Evolutionary conservation across 2,113 vertebrate genomes (phyloP), one percentile per base, ranked within the genome.

Genomic region (Pachycephala philippinensis): DNA sequence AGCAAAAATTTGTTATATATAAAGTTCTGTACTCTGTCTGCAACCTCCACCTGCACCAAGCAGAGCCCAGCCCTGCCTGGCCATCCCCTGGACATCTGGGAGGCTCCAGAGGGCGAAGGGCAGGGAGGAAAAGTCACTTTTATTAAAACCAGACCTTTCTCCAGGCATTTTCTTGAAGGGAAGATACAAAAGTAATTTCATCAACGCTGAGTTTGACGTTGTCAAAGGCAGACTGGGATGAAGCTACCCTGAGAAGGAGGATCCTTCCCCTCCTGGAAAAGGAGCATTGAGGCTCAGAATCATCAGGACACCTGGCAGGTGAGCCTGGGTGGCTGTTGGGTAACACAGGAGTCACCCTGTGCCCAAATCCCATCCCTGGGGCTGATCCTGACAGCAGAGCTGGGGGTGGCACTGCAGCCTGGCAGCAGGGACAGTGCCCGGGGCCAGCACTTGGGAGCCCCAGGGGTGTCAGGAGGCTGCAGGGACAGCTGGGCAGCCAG

Each of bases 1-100:
- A 5, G 69, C 14, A 42, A 1, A 0, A 83, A 7, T 39, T 33
- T 7, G 33, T 20, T 31, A 4, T 0, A 4, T 1, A 18, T 7
- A 1, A 15, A 77, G 19, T 3, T 16, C 3, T 3, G 22, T 1
- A 0, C 8, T 15, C 9, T 7, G 33, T 11, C 5, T 10, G 31
- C n/a, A 52, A 17, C 44, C 13, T 31, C 60, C 9, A 66, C 52
- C 47, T 3, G 20, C 22, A 12, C 1, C 12, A 2, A 47, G 6
- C 14, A 84, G 57, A 93, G 50, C 56, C 80, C 94, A 54, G 66
- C 45, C 49, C 89, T 60, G 53, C 28, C 27, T 3, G 12, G 7
- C 53, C 33, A 39, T 26, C 10, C 13, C 8, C 42, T 3, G 28
- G 14, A 26, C 37, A 7, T 3, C 15, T 5, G 1, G 30, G 65